Evolutionary conservation across 1,140 invertebrate genomes (phyloP).

Genomic region (Euglossa dilemma): DNA sequence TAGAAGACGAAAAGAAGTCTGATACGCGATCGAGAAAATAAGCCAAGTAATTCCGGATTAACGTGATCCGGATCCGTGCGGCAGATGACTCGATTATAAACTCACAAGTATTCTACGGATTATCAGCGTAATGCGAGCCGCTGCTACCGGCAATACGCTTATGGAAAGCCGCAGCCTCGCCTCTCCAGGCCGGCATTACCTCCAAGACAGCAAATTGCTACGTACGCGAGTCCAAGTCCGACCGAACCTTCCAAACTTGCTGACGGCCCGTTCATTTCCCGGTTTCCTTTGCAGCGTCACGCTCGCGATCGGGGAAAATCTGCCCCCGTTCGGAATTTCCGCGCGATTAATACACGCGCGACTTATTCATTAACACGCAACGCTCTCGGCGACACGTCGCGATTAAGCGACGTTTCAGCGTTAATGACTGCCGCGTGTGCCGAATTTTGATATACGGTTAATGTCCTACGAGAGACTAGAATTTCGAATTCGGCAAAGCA

Average conservation of each 20-base stretch:
- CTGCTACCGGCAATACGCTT: constrained; percentile 14
- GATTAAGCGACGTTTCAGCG: not conserved
- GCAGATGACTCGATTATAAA: constrained; percentile 26
- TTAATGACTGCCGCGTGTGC: not conserved
- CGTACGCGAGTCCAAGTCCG: not conserved
- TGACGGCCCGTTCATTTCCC: not conserved
- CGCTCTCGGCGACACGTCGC: not conserved
- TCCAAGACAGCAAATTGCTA: constrained; percentile 14
- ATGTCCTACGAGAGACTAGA: not conserved
- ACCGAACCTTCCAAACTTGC: not conserved
- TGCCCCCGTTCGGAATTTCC: not conserved
- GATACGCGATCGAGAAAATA: constrained; percentile 2
- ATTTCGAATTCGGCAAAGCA: not conserved
- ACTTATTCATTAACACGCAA: too few species aligned
- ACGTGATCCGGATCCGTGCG: not conserved
- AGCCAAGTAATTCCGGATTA: constrained; percentile 2
- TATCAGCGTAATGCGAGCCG: constrained; percentile 20
- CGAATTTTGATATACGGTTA: not conserved
- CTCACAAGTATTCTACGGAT: constrained; percentile 22
- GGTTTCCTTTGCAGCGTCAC: not conserved
- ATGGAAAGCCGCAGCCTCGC: constrained; percentile 43
- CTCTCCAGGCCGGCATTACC: not conserved
- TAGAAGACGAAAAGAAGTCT: not conserved
- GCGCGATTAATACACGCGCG: rapidly evolving
- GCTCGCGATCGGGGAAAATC: not conserved